Evolutionary conservation across 1,140 invertebrate species (phyloP), one percentile per base, ranked within the genome.

Genomic region (Rhyacophila brunnea): DNA sequence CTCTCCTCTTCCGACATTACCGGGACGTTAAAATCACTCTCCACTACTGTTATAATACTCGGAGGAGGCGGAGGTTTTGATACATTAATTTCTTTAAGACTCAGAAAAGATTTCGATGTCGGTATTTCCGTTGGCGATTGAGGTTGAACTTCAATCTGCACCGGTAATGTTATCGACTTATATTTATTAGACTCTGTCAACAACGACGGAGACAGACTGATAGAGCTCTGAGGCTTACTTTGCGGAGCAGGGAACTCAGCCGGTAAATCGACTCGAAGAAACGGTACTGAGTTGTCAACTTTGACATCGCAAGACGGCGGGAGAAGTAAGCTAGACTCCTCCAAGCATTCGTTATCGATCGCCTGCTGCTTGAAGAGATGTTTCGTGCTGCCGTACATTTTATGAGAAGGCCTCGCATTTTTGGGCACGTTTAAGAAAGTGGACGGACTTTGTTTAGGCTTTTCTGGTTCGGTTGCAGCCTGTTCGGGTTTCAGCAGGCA

Each of bases 381-480:
- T 54, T 73, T 75, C 6, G 71, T 71, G 58, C 74, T 78, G 10
- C 74, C 75, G 56, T 73, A 78, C 19, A 72, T 61, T 62, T 68
- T 70, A 15, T 69, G 69, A 6, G 68, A 28, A 1, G 68, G 68
- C 54, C 70, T 68, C 11, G 53, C 44, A 61, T 69, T 69, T 13
- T 52, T 55, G 0, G 70, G 68, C 10, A 74, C 60, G 40, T 58
- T 58, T 34, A 75, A 57, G 34, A 70, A 64, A 19, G 45, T 59
- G 18, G 60, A 46, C 14, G 45, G 20, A 14, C 13, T 47, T 35
- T 58, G 56, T 38, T 60, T 47, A 28, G 43, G 44, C 19, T 50
- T 62, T 32, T 64, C 55, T 2, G n/a, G 11, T 40, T 64, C 57
- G 1, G 3, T 15, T 18, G 42, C 54, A 36, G 43, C 32, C 49